Evolutionary conservation across 2,888 invertebrate genomes (phyloP).

Genomic region (Apomyelois bistriatella): DNA sequence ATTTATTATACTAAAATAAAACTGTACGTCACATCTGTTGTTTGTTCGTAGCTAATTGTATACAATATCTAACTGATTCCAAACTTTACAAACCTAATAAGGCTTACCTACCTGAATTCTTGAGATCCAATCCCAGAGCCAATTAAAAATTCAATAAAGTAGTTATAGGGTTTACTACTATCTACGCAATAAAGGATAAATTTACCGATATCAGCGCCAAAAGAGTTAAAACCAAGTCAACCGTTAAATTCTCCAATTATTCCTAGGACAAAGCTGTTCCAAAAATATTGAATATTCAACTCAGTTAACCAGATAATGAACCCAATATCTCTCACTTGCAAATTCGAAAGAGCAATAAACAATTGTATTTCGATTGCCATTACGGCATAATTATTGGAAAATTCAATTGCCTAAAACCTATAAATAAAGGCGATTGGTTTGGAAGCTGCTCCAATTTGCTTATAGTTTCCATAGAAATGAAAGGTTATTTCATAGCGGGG

Average conservation of each 20-base stretch:
- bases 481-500: neutral
- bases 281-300: slow-evolving; percentile 9
- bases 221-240: neutral
- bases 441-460: slow-evolving; percentile 30
- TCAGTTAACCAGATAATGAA: slow-evolving; percentile 24
- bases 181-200: neutral
- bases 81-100: too few species aligned
- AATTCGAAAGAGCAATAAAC: slow-evolving; percentile 32
- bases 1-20: too few species aligned
- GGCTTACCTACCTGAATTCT: too few species aligned
- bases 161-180: neutral
- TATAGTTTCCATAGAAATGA: neutral
- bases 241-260: slow-evolving; percentile 9
- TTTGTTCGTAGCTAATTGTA: too few species aligned
- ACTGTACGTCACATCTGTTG: too few species aligned
- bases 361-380: slow-evolving; percentile 33
- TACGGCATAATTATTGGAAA: slow-evolving; percentile 36
- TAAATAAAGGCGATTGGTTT: slow-evolving; percentile 38
- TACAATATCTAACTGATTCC: too few species aligned
- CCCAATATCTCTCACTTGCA: slow-evolving; percentile 30
- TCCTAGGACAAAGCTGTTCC: slow-evolving; percentile 7
- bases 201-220: slow-evolving; percentile 6
- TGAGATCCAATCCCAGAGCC: neutral
- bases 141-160: neutral
- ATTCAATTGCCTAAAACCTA: slow-evolving; percentile 38